Base-by-base conservation (phyloP, 2,113 vertebrate species). In the Callochromis pleurospilus region DNA sequence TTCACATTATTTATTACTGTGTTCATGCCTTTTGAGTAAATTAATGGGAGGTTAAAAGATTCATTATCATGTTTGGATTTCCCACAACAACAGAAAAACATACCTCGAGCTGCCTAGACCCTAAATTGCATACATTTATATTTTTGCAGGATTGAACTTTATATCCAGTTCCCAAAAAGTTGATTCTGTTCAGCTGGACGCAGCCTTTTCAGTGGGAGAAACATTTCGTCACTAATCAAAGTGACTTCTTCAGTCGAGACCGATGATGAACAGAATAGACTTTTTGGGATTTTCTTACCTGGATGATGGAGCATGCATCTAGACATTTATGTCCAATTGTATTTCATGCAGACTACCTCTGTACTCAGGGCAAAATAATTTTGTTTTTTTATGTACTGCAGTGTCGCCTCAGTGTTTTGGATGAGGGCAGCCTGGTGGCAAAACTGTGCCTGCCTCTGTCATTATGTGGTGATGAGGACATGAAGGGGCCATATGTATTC, bases 401-500 rank as follows among this genome's bases (percentile, higher is more conserved):
- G 47, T 60, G 75, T 89, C 29, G 2, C 21, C 21, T 84, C 38
- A 4, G 19, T 80, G 80, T 70, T 90, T 36, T 88, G 38, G 85
- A 38, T 42, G n/a, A 86, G n/a, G 14, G 26, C n/a, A 55, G 49
- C 24, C 51, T 26, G 49, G 80, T 55, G 73, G 83, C 84, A 21
- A 5, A 51, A 83, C 29, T 36, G 21, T 60, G 70, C 21, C 87
- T 55, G 40, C 53, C 85, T 62, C 79, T 83, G 84, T 82, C 83
- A 82, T 88, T 84, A 81, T 84, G 42, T 49, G 70, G 65, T 15
- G 58, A 80, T 81, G 86, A 84, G 85, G 75, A 83, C 24, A 49
- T 86, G 87, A 90, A 60, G 80, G 56, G 49, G 45, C 80, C 90
- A 54, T 92, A 80, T 90, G 87, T 68, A 85, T 90, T 84, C 87